These are phyloP conservation scores for Scaptomyza tumidula DNA, from an alignment of 2,888 invertebrate species.

Conservation along the genomic window DNA sequence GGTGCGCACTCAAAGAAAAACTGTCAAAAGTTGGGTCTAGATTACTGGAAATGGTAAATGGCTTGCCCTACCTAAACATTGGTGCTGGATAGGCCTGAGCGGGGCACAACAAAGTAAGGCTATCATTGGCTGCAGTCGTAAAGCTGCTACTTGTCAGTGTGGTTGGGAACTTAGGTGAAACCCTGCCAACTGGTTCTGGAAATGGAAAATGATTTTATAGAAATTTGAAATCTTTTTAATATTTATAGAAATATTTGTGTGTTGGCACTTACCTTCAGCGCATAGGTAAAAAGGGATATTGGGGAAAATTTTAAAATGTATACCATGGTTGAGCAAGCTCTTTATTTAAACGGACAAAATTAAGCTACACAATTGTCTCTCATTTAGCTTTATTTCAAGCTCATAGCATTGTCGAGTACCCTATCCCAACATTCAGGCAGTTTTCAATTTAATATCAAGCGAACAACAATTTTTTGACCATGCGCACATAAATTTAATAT, in stretches of 20 bases:
- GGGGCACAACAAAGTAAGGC: constrained; percentile 88
- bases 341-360: constrained; percentile 57
- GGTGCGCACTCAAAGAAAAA: constrained; percentile 45
- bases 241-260: too few species aligned
- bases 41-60: background rate
- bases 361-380: constrained; percentile 31
- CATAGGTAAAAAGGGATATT: constrained; percentile 25
- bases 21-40: constrained; percentile 48
- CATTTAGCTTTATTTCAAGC: constrained; percentile 77
- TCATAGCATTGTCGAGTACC: constrained; percentile 88
- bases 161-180: constrained; percentile 89
- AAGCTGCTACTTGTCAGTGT: constrained; percentile 87
- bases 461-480: constrained; percentile 81
- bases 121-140: constrained; percentile 86
- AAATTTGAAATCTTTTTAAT: constrained; percentile 1
- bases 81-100: constrained; percentile 90
- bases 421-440: constrained; percentile 99
- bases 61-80: constrained; percentile 85
- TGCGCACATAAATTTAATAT: background rate
- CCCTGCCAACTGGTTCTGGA: constrained; percentile 90
- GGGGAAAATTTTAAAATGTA: constrained; percentile 24
- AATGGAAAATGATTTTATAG: constrained; percentile 43
- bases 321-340: constrained; percentile 8
- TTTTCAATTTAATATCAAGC: constrained; percentile 81
- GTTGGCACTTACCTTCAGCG: constrained; percentile 77